Percentiles rank a stretch among this genome's conserved stretches.
These are phyloP conservation scores for Tachycineta bicolor DNA, from an alignment of 2,113 vertebrate genomes.

Conservation along the genomic window DNA sequence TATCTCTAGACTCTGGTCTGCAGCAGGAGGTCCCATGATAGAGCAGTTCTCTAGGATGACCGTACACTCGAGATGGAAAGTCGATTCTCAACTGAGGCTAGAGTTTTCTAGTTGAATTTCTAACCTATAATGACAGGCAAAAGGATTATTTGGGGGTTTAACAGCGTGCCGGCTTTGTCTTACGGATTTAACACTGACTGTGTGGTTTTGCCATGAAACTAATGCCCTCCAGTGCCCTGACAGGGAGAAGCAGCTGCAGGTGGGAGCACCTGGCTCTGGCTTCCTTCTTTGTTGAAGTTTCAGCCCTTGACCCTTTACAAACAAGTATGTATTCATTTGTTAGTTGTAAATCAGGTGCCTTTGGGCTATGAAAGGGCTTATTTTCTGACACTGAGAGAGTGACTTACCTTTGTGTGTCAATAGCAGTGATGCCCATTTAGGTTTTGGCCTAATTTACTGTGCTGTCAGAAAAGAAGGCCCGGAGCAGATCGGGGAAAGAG, in stretches of 20 bases:
- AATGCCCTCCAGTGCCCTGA: constrained; percentile 45
- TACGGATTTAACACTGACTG: not conserved
- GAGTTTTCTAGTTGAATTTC: constrained; percentile 22
- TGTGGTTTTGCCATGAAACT: constrained; percentile 45
- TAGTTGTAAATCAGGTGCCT: constrained; percentile 51
- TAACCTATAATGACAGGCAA: constrained; percentile 26
- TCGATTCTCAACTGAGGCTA: constrained; percentile 56
- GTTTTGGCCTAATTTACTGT: constrained; percentile 14
- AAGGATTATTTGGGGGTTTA: not conserved
- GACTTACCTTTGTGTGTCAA: constrained; percentile 41
- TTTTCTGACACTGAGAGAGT: constrained; percentile 32
- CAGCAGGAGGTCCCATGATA: constrained; percentile 71
- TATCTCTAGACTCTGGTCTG: constrained; percentile 62
- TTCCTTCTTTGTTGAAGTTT: constrained; percentile 25
- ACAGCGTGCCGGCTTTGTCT: constrained; percentile 29
- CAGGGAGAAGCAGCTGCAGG: constrained; percentile 36
- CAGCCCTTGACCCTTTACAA: constrained; percentile 40
- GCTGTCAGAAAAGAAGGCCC: constrained; percentile 59
- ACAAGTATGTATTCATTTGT: constrained; percentile 29
- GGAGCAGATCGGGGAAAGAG: constrained; percentile 21
- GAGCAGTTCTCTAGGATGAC: constrained; percentile 53
- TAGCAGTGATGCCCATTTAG: constrained; percentile 25
- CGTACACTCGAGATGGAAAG: constrained; percentile 38
- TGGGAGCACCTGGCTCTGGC: constrained; percentile 22
- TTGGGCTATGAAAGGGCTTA: constrained; percentile 54